Evolutionary conservation across 2,888 invertebrate genomes (phyloP), one percentile per base, ranked within the genome.

Genomic region (Ophioninae sp.): DNA sequence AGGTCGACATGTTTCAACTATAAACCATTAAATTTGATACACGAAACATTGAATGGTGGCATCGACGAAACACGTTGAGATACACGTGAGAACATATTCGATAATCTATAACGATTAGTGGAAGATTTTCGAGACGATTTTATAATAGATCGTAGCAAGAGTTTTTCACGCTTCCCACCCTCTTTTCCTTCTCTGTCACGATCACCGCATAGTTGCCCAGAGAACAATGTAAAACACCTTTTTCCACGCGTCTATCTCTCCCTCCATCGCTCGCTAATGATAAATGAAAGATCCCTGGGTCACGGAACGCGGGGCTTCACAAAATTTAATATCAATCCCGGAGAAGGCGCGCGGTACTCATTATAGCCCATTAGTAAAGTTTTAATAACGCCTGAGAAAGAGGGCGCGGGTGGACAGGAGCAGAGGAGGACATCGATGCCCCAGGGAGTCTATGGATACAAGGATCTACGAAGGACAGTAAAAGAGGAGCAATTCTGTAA

Each of bases 321-420:
- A 88, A 79, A 79, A 90, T 90, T 90, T 90, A 90, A 90, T 90
- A 89, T 90, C 90, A 90, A 90, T 90, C 89, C 86, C 84, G 81
- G 79, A 85, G 85, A 86, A 82, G 85, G 86, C 85, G 85, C 89
- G 87, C 89, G 87, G 87, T 88, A 87, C 89, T 89, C 89, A 91
- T 91, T 91, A 91, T 87, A 87, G 88, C 86, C 88, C 89, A 91
- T 91, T 90, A 90, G 90, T 87, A 88, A 90, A 91, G 88, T 91
- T 91, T 91, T 91, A 90, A 91, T 91, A 90, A 90, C 89, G 88
- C 87, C 65, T 79, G 82, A 74, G 67, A 61, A 67, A 5, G 59
- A 41, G 65, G 30, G 68, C 41, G 73, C 44, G 68, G 73, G 65
- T 64, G 73, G 65, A 79, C 22, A 37, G 58, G 30, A 74, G 39